Percentiles rank a stretch among this genome's conserved stretches.
phyloP scores from a whole-genome alignment of 2,888 invertebrate genomes.

The Plagiodera versicolora region DNA sequence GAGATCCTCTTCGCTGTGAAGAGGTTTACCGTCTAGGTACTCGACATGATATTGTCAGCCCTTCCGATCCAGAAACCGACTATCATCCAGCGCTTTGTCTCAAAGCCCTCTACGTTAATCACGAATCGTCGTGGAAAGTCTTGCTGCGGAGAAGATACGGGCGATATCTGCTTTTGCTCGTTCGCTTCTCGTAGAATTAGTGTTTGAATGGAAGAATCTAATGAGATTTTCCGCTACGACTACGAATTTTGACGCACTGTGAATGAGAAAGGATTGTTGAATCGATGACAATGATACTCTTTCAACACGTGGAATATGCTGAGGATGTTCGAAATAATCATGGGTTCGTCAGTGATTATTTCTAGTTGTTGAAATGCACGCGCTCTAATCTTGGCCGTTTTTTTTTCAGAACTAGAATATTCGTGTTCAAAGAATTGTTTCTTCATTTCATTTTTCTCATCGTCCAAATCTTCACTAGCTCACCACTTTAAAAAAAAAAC shows the following conservation, averaged over 20 bases:
- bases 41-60: conserved; percentile 52
- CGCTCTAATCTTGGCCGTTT: no score
- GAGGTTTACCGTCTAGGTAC: conserved; percentile 37
- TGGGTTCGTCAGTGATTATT: no score
- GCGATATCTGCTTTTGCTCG: conserved; percentile 37
- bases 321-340: no score
- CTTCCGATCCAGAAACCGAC: conserved; percentile 51
- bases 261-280: not conserved
- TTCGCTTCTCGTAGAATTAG: not conserved
- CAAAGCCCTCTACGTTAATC: conserved; percentile 53
- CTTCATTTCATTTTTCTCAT: no score
- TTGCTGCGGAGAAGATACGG: conserved; percentile 37
- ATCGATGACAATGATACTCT: no score
- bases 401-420: no score
- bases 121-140: conserved; percentile 48
- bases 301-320: no score
- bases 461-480: no score
- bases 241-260: not conserved
- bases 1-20: conserved; percentile 17
- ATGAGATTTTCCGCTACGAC: not conserved
- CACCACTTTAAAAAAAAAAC: no score
- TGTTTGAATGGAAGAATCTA: not conserved
- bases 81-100: conserved; percentile 52
- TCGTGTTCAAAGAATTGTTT: no score
- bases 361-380: no score